A percentile compares a stretch with the other conserved stretches of the same genome.
Evolutionary conservation across 2,888 invertebrate species (phyloP).

Genomic region (Himalopsyche japonica): DNA sequence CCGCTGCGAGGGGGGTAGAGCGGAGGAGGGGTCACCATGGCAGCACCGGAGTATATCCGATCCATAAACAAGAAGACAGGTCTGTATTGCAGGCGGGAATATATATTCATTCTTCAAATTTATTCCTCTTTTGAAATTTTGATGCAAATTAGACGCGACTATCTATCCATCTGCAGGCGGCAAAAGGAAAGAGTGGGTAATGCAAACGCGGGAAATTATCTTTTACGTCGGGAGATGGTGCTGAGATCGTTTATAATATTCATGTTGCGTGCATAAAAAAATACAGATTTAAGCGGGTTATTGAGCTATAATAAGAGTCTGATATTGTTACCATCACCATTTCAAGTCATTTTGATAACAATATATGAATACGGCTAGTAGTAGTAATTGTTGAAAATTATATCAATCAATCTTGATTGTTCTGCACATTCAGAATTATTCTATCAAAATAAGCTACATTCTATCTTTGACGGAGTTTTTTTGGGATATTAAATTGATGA

Average conservation of each 20-base stretch:
- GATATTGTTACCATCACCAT: background rate
- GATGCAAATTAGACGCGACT: constrained; percentile 36
- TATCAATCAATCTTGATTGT: too few species aligned
- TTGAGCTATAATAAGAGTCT: background rate
- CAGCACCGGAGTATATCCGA: constrained; percentile 22
- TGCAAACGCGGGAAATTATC: background rate
- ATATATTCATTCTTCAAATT: constrained; percentile 23
- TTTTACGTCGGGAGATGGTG: background rate
- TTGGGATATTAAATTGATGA: too few species aligned
- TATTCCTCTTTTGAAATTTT: constrained; percentile 32
- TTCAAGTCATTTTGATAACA: too few species aligned
- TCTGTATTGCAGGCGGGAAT: constrained; percentile 5
- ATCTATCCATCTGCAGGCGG: background rate
- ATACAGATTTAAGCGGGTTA: background rate
- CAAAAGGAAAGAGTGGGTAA: background rate
- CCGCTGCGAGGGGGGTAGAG: background rate
- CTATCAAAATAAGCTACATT: too few species aligned
- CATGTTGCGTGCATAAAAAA: background rate
- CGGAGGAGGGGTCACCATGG: constrained; percentile 20
- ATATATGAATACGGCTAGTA: too few species aligned
- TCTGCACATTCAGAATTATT: too few species aligned
- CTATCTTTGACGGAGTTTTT: too few species aligned
- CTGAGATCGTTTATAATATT: background rate
- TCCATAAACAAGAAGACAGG: constrained; percentile 26
- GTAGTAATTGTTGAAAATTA: too few species aligned